A percentile compares a stretch with the other conserved stretches of the same genome.
These are phyloP conservation scores for Hapalemur alaotrensis DNA, from an alignment of 2,797 vertebrate genomes.

Conservation along the genomic window DNA sequence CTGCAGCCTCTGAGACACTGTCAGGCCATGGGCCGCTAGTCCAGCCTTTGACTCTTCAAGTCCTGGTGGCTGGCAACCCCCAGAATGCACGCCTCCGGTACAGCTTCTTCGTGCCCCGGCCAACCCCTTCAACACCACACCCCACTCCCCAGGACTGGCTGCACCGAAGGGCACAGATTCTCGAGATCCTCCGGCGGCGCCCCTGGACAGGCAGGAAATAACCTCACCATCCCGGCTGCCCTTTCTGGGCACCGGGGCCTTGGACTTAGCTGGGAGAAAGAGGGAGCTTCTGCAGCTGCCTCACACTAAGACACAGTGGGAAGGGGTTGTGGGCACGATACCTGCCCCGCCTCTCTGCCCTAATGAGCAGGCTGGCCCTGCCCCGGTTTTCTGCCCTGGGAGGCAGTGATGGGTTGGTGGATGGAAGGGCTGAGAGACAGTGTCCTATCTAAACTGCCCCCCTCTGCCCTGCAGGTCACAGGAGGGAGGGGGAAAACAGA, in stretches of 20 bases:
- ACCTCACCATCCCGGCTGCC: conserved; percentile 63
- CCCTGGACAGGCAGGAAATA: conserved; percentile 65
- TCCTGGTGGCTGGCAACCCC: conserved; percentile 76
- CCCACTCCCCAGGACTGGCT: conserved; percentile 76
- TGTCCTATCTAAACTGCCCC: background rate
- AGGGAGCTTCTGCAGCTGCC: background rate
- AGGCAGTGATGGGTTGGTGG: conserved; percentile 24
- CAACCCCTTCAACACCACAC: background rate
- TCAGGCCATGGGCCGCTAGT: conserved; percentile 78
- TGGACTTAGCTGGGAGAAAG: background rate
- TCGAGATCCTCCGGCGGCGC: conserved; percentile 77
- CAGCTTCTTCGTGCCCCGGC: conserved; percentile 82
- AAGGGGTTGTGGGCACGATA: background rate
- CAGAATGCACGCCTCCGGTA: conserved; percentile 72
- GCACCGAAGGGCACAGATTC: conserved; percentile 80
- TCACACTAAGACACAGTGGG: background rate
- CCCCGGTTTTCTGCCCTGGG: conserved; percentile 53
- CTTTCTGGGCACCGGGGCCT: conserved; percentile 55
- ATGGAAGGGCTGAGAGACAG: background rate
- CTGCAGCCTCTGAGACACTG: conserved; percentile 70
- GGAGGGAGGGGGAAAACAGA: conserved; percentile 54
- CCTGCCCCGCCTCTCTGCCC: background rate
- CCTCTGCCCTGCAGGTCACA: conserved; percentile 67
- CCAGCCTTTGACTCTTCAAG: conserved; percentile 81
- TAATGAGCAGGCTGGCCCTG: conserved; percentile 72